Conservation (phyloP, 2,113 vertebrate species). For the Chloropsis cyanopogon region DNA sequence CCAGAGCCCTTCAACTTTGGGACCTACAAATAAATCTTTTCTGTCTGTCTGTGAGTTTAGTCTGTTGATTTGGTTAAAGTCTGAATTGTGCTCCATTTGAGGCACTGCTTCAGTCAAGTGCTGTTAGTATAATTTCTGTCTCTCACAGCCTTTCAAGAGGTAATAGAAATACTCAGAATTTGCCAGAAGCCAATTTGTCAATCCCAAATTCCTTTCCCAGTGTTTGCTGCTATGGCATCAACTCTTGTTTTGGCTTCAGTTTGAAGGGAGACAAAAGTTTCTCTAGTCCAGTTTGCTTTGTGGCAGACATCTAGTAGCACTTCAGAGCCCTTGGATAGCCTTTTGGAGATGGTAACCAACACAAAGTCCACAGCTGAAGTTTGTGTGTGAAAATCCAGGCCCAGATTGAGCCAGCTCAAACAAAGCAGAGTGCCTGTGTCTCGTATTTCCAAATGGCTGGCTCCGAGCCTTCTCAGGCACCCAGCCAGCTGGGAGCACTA, state of each 20-base stretch:
- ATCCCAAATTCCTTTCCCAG: neutral
- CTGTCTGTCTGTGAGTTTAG: neutral
- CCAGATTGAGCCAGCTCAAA: neutral
- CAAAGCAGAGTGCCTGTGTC: conserved; percentile 24
- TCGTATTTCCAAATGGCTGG: neutral
- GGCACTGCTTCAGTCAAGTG: neutral
- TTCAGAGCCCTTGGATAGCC: neutral
- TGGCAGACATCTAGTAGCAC: neutral
- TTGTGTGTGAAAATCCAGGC: conserved; percentile 8
- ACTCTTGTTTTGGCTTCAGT: neutral
- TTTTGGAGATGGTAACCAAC: neutral
- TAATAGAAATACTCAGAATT: neutral
- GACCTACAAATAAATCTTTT: neutral
- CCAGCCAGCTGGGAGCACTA: conserved; percentile 3
- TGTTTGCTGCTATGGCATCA: neutral
- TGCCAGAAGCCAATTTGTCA: neutral
- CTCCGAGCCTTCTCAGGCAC: neutral
- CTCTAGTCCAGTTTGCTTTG: neutral
- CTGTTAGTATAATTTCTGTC: neutral
- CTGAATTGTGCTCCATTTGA: neutral
- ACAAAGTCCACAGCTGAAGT: neutral
- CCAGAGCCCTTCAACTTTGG: neutral
- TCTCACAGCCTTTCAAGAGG: neutral
- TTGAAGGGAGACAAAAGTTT: neutral
- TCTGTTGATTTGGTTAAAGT: neutral